Evolutionary conservation across 92 coral and sea anemone genomes (phyloP), one percentile per base, ranked within the genome.

Genomic region (Palythoa grandiflora): DNA sequence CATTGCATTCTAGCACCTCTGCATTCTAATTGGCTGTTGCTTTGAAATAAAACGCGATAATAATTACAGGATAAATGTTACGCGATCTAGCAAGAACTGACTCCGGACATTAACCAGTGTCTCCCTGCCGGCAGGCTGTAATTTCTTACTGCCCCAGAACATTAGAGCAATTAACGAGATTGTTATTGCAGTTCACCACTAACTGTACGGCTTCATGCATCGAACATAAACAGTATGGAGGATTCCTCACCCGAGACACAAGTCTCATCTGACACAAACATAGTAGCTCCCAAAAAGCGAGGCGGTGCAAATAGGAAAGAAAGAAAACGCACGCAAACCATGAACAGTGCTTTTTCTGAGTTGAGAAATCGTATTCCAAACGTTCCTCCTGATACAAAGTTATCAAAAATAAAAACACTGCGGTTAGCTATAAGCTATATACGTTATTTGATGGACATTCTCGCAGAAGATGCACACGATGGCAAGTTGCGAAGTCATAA

Each of bases 281-380:
- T 0, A 40, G 17, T 54, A 87, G 80, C 75, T n/a, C 89, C 52
- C 87, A 89, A 81, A 70, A 81, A 68, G 59, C 93, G 97, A 20
- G 92, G 89, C 5, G 76, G 90, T 48, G 96, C 99, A 17, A 96
- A 96, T 89, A 92, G 99, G 79, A 96, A 96, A 80, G 99, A 96
- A 38, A 66, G 99, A 85, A 95, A 92, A 86, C 98, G 99, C 59
- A 96, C 99, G 19, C 93, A 91, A 36, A 95, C 98, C 9, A 96
- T 96, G 94, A 96, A 96, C 87, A 87, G 95, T 66, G 99, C 99
- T n/a, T 96, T 96, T 72, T 95, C 96, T 73, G 98, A 96, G 68
- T 92, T 96, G 15, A 94, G 99, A 36, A 94, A 95, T 60, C 96
- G 96, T 87, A 96, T 96, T 57, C 99, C 99, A 1, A 96, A 96